Evolutionary conservation across 2,888 invertebrate species (phyloP).

Genomic region (Pomacea canaliculata): DNA sequence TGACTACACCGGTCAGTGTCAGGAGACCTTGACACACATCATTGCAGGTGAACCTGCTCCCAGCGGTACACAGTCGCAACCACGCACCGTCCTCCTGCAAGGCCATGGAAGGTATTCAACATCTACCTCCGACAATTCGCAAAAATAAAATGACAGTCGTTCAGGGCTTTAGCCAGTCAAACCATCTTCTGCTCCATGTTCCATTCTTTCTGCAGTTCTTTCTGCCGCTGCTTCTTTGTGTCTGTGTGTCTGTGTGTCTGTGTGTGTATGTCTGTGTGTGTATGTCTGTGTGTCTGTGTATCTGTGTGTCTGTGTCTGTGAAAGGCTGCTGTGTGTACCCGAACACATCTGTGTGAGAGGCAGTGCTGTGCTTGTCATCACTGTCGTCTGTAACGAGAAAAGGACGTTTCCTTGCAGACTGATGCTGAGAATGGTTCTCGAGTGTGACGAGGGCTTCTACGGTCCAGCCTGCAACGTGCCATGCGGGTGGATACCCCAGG

Average conservation of each 20-base stretch:
- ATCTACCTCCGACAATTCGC: neutral
- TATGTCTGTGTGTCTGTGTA: neutral
- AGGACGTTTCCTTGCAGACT: neutral
- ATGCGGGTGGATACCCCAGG: constrained; percentile 6
- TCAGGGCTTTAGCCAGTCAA: no score
- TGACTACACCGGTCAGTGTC: neutral
- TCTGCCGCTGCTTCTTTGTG: no score
- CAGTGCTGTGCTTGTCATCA: no score
- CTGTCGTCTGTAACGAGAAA: no score
- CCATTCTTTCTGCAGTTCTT: no score
- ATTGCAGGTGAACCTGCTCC: neutral
- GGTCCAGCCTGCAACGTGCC: neutral
- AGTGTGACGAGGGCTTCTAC: constrained; percentile 21
- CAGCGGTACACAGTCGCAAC: neutral
- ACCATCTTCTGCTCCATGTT: no score
- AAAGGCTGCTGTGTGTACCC: no score
- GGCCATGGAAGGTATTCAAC: constrained; percentile 1
- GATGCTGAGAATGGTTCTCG: constrained; percentile 4
- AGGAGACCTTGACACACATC: constrained; percentile 6
- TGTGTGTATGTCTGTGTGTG: neutral
- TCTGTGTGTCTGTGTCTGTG: neutral
- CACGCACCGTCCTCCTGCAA: constrained; percentile 3
- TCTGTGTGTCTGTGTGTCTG: neutral
- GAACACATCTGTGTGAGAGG: no score
- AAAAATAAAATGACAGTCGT: neutral